Evolutionary conservation across 2,888 invertebrate genomes (phyloP).

Genomic region (Encarsia formosa): DNA sequence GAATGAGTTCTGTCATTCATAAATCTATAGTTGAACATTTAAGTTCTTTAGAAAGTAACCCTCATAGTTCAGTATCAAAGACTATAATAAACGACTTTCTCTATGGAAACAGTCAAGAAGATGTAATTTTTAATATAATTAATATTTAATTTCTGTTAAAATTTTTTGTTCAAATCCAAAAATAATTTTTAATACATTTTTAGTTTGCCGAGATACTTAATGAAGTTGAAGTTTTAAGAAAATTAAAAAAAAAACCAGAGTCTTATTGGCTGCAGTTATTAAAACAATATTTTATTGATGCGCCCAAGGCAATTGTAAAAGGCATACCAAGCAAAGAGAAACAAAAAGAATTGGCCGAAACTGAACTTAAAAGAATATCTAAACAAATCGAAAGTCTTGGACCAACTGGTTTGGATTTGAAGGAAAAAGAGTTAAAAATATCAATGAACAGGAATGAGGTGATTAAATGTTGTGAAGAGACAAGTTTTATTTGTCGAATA

Average conservation of each 20-base stretch:
- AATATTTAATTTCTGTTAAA: no score
- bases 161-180: no score
- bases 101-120: constrained; percentile 69
- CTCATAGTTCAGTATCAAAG: constrained; percentile 73
- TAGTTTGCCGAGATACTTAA: constrained; percentile 70
- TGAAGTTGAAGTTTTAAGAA: constrained; percentile 60
- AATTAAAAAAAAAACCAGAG: constrained; percentile 60
- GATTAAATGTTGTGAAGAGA: no score
- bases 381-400: constrained; percentile 65
- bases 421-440: constrained; percentile 59
- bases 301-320: constrained; percentile 61
- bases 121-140: no score
- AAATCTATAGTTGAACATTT: constrained; percentile 66
- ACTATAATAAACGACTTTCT: constrained; percentile 78
- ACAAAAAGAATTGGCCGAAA: constrained; percentile 63
- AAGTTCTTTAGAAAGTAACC: constrained; percentile 70
- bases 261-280: constrained; percentile 72
- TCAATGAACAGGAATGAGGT: constrained; percentile 77
- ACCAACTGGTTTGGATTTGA: constrained; percentile 63
- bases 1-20: constrained; percentile 69
- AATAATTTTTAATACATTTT: no score
- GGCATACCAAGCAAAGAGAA: constrained; percentile 63
- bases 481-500: no score
- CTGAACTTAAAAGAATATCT: constrained; percentile 69
- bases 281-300: constrained; percentile 64